These are phyloP conservation scores for Pseudomugil gertrudae DNA, from an alignment of 2,797 vertebrate species.

Conservation along the genomic window DNA sequence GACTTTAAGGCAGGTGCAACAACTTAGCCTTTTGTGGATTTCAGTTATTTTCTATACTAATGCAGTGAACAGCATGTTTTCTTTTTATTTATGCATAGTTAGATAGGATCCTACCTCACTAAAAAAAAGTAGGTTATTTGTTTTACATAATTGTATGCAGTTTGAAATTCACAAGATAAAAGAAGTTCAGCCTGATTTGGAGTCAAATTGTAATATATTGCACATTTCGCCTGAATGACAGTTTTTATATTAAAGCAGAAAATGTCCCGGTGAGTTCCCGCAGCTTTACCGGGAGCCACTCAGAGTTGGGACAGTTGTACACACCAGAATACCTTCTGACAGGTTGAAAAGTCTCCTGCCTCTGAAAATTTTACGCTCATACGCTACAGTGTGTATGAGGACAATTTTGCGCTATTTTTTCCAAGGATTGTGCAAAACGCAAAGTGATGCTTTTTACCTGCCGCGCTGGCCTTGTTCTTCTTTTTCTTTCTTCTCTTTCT, in stretches of 20 bases:
- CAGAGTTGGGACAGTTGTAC: slow-evolving; percentile 47
- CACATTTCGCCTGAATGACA: slow-evolving; percentile 29
- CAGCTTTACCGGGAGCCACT: slow-evolving; percentile 26
- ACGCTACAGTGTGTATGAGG: slow-evolving; percentile 7
- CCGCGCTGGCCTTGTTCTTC: slow-evolving; percentile 80
- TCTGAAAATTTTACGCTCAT: slow-evolving; percentile 44
- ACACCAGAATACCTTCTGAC: slow-evolving; percentile 41
- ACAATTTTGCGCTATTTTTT: slow-evolving; percentile 43
- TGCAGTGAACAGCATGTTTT: slow-evolving; percentile 24
- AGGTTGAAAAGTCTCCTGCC: slow-evolving; percentile 62
- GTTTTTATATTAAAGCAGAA: slow-evolving; percentile 20
- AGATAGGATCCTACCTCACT: slow-evolving; percentile 42
- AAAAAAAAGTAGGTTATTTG: slow-evolving; percentile 38
- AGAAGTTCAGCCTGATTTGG: slow-evolving; percentile 43
- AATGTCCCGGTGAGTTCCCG: slow-evolving; percentile 40
- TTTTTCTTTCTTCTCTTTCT: slow-evolving; percentile 94
- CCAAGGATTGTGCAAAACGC: not conserved
- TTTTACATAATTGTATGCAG: slow-evolving; percentile 41
- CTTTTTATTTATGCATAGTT: not conserved
- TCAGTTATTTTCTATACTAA: slow-evolving; percentile 15
- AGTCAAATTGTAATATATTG: slow-evolving; percentile 27
- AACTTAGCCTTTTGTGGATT: slow-evolving; percentile 11
- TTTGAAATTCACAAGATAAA: slow-evolving; percentile 33
- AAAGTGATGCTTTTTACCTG: slow-evolving; percentile 77
- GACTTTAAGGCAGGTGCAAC: slow-evolving; percentile 34